Base-by-base conservation (phyloP, 2,797 vertebrate species). In the Chaunax sp. region DNA sequence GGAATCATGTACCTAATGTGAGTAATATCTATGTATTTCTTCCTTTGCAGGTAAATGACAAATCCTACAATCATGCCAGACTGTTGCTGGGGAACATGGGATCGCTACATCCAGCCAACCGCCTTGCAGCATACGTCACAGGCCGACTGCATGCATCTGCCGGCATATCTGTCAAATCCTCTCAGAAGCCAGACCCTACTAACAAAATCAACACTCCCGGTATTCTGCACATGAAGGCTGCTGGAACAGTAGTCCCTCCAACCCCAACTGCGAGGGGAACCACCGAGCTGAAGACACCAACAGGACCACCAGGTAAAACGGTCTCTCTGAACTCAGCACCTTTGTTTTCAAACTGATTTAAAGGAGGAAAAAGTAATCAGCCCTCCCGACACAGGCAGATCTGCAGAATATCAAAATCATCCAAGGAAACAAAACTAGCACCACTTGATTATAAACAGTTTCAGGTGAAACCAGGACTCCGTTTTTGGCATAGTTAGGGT, bases 61-160 rank as follows among this genome's bases (percentile, higher is more conserved):
- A 97, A 92, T 92, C 84, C 53, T 97, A 96, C 92, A 92, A 93
- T 87, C 95, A 97, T 61, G 97, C 97, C 86, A 94, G 95, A 84
- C 87, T 99, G 90, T 87, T 96, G 90, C 92, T 99, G 88, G 98
- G 98, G 72, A 94, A 91, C 83, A 95, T 99, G 92, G 98, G 98
- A 69, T 94, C 97, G 77, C 92, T 99, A 66, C 96, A 99, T 91
- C 96, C 97, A 67, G 95, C 96, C 79, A 99, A 94, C 91, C 95
- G 95, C 62, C 93, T 98, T 46, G 97, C 97, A 83, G 97, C 96
- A 53, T 96, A 94, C 78, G 82, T 98, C 87, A 97, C 95, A 40
- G 95, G 95, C 78, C 94, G 95, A 78, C 89, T 97, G 51, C 80
- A 23, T 25, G 56, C 86, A 64, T 77, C 85, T 0, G 11, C 28